A percentile compares a stretch with the other conserved stretches of the same genome.
Conservation (phyloP, 2,113 vertebrate species). For the Melospiza georgiana region DNA sequence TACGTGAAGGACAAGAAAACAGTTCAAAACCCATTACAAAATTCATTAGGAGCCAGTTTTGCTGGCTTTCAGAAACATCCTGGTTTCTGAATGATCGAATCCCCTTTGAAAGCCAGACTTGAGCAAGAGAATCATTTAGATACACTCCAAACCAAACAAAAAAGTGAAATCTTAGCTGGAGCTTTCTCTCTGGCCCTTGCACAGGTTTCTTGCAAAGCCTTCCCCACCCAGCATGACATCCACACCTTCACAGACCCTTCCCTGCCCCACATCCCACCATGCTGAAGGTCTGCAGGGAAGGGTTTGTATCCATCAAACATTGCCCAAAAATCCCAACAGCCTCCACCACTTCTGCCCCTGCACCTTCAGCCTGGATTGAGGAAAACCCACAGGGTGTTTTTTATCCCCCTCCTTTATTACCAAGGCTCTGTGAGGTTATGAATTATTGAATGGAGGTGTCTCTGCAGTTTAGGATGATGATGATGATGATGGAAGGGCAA, state of each 20-base stretch:
- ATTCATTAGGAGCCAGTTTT: background rate
- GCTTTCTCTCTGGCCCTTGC: background rate
- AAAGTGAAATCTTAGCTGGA: background rate
- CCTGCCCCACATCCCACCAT: accelerated
- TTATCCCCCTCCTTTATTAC: background rate
- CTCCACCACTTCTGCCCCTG: background rate
- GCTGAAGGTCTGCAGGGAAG: background rate
- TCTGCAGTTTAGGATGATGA: background rate
- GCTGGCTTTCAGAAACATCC: background rate
- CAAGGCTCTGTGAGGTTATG: background rate
- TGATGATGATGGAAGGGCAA: background rate
- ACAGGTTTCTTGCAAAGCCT: background rate
- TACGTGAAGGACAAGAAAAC: background rate
- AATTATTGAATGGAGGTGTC: conserved; percentile 23
- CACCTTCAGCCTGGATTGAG: background rate
- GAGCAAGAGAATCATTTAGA: background rate
- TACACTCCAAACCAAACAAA: background rate
- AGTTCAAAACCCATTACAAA: background rate
- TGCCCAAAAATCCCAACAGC: background rate
- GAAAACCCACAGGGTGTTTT: background rate
- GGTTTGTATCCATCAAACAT: background rate
- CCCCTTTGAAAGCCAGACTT: background rate
- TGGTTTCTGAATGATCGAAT: background rate
- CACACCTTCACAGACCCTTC: background rate
- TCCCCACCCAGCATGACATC: background rate